phyloP scores from a whole-genome alignment of 92 coral and sea anemone species.

The Phenganax subtilis region DNA sequence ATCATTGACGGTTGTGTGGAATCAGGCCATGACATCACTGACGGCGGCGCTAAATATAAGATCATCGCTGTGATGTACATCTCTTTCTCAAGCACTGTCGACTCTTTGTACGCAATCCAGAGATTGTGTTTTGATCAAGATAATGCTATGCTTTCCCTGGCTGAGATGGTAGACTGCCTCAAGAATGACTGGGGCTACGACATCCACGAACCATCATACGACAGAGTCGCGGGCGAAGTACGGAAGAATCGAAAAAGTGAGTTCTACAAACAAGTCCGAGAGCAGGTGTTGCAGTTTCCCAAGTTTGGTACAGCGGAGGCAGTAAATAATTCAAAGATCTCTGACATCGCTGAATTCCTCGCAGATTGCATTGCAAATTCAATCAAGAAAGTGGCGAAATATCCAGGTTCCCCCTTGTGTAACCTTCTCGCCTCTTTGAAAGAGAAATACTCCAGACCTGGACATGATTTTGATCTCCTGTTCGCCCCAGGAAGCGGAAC shows the following conservation, averaged over 20 bases:
- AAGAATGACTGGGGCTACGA: slow-evolving; percentile 70
- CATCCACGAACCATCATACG: slow-evolving; percentile 64
- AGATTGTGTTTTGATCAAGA: slow-evolving; percentile 63
- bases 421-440: slow-evolving; percentile 48
- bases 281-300: slow-evolving; percentile 51
- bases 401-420: slow-evolving; percentile 54
- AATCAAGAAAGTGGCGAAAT: slow-evolving; percentile 48
- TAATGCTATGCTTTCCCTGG: slow-evolving; percentile 51
- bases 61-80: slow-evolving; percentile 59
- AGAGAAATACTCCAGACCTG: slow-evolving; percentile 58
- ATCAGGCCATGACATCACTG: slow-evolving; percentile 60
- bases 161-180: slow-evolving; percentile 59
- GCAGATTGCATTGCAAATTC: slow-evolving; percentile 21
- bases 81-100: slow-evolving; percentile 56
- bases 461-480: slow-evolving; percentile 50
- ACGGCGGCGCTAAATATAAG: slow-evolving; percentile 62
- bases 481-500: slow-evolving; percentile 66
- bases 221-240: slow-evolving; percentile 51
- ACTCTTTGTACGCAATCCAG: slow-evolving; percentile 64
- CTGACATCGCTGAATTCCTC: slow-evolving; percentile 46
- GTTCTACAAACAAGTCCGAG: slow-evolving; percentile 58
- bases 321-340: slow-evolving; percentile 48
- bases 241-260: slow-evolving; percentile 58
- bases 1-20: slow-evolving; percentile 67
- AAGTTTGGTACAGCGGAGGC: slow-evolving; percentile 68